Base-by-base conservation (phyloP, 1,140 invertebrate species). In the Lasaia peninsularis region DNA sequence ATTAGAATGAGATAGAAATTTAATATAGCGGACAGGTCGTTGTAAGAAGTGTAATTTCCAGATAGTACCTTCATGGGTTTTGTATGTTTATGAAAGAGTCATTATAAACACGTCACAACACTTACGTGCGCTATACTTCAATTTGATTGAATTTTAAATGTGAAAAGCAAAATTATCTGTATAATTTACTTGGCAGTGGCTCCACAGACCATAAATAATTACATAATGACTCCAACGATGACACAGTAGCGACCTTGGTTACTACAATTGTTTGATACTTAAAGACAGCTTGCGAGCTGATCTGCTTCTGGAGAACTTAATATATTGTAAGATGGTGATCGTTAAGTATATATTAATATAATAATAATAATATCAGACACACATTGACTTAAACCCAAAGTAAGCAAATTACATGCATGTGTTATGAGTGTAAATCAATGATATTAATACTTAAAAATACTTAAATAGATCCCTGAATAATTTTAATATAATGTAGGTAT, bases 81-180 rank as follows among this genome's bases (percentile, higher is more conserved):
- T 9, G 11, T 1, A 2, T 6, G 7, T 33, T 33, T 33, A 33
- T 10, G 0, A 35, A 35, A 9, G 12, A 35, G 7, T 12, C 34
- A 35, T 12, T 40, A 40, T 16, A 9, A 2, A 40, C 1, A 16
- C 16, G 16, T 18, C 8, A 2, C 8, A 6, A 7, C 8, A 28
- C 8, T 28, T 28, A 28, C 24, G 16, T 16, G 16, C 12, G 37
- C 3, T 18, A 9, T 40, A 40, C 37, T 40, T 40, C 9, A 2
- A 16, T 40, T 40, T 40, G 37, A 18, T 18, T 40, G 14, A 40
- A 40, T 40, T 40, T 40, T 40, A 40, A 40, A 40, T 40, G 16
- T 40, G 37, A 40, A 40, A 18, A 40, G 37, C 37, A 40, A 40
- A 40, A 40, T 18, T 40, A 16, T 40, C 37, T 18, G 37, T 40